Evolutionary conservation across 92 coral and sea anemone genomes (phyloP).

Genomic region (Paramuricea clavata): DNA sequence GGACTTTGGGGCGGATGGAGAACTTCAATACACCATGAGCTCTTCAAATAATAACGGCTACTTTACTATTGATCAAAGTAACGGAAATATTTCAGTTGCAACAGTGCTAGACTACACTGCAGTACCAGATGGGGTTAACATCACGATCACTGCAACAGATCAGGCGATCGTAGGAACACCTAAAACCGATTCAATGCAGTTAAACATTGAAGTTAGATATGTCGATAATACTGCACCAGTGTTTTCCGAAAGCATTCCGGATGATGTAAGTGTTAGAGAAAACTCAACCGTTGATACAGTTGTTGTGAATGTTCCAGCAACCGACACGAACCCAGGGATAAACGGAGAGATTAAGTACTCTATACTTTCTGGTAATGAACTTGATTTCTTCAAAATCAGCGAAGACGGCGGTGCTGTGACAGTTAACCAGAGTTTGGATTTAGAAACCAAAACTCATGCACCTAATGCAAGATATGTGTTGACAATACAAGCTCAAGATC

Average conservation of each 20-base stretch:
- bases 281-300: slow-evolving; percentile 55
- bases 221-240: slow-evolving; percentile 84
- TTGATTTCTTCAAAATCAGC: slow-evolving; percentile 73
- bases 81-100: slow-evolving; percentile 71
- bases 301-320: slow-evolving; percentile 68
- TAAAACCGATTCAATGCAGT: slow-evolving; percentile 71
- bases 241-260: slow-evolving; percentile 62
- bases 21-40: slow-evolving; percentile 62
- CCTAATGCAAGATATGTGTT: slow-evolving; percentile 78
- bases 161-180: slow-evolving; percentile 67
- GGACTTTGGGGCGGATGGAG: slow-evolving; percentile 86
- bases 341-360: slow-evolving; percentile 74
- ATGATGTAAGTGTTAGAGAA: slow-evolving; percentile 64
- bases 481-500: slow-evolving; percentile 72
- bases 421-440: slow-evolving; percentile 75
- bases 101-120: slow-evolving; percentile 78
- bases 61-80: slow-evolving; percentile 71
- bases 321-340: slow-evolving; percentile 77
- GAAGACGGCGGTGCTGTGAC: slow-evolving; percentile 68
- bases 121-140: slow-evolving; percentile 6
- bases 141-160: slow-evolving; percentile 61
- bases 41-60: slow-evolving; percentile 69
- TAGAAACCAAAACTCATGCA: slow-evolving; percentile 84
- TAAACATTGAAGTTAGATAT: slow-evolving; percentile 76
- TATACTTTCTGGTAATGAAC: slow-evolving; percentile 78